These are phyloP conservation scores for Ericerus pela DNA, from an alignment of 1,140 invertebrate species.

Conservation along the genomic window DNA sequence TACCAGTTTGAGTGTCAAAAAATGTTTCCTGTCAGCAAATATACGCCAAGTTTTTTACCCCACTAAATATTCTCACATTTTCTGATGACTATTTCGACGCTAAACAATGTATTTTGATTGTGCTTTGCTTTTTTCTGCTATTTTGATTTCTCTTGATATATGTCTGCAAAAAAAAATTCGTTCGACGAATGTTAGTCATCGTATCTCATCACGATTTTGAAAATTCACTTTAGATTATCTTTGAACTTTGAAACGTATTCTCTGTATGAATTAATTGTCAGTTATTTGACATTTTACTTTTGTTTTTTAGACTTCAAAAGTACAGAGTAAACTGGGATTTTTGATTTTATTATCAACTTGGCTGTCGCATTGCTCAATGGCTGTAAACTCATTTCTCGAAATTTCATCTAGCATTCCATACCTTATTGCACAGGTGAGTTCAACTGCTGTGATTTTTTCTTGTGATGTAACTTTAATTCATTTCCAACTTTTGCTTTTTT, in stretches of 20 bases:
- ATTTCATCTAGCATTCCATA: slow-evolving; percentile 77
- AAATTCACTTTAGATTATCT: not conserved
- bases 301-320: slow-evolving; percentile 45
- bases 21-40: too few relatives aligned
- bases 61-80: too few relatives aligned
- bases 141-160: too few relatives aligned
- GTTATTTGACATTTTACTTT: not conserved
- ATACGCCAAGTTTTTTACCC: too few relatives aligned
- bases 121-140: too few relatives aligned
- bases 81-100: too few relatives aligned
- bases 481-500: not conserved
- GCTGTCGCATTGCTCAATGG: slow-evolving; percentile 67
- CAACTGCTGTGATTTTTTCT: not conserved
- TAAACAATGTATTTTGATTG: too few relatives aligned
- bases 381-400: slow-evolving; percentile 68
- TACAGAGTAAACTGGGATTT: slow-evolving; percentile 81
- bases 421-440: slow-evolving; percentile 54
- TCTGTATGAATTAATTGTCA: not conserved
- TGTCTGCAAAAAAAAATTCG: too few relatives aligned
- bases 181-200: too few relatives aligned
- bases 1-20: too few relatives aligned
- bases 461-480: not conserved
- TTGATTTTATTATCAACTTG: slow-evolving; percentile 82
- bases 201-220: too few relatives aligned
- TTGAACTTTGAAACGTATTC: not conserved